Evolutionary conservation across 2,888 invertebrate species (phyloP).

Genomic region (Drosophila macrospina): DNA sequence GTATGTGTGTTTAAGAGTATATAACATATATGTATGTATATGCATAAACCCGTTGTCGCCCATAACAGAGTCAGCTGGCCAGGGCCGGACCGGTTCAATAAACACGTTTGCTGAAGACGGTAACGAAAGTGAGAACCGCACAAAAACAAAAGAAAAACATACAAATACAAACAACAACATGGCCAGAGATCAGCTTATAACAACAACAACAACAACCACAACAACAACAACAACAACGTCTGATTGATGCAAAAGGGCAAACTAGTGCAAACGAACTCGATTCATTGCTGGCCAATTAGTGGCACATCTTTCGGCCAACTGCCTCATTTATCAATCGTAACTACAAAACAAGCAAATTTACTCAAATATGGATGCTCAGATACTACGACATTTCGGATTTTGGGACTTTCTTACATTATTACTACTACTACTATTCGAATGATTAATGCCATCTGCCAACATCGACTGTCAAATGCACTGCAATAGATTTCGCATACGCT

Average conservation of each 20-base stretch:
- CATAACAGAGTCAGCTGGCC: constrained; percentile 54
- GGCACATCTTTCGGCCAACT: constrained; percentile 40
- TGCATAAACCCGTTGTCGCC: constrained; percentile 23
- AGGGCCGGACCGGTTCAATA: constrained; percentile 59
- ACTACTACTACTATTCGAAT: constrained; percentile 10
- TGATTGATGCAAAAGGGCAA: constrained; percentile 45
- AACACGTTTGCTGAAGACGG: constrained; percentile 39
- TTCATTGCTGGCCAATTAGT: constrained; percentile 52
- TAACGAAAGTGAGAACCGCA: constrained; percentile 70
- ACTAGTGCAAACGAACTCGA: constrained; percentile 39
- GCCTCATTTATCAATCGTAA: constrained; percentile 66
- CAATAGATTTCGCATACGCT: constrained; percentile 32
- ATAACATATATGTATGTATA: neutral
- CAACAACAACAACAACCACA: neutral
- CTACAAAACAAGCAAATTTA: constrained; percentile 60
- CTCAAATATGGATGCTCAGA: too few relatives aligned
- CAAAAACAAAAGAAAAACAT: constrained; percentile 10
- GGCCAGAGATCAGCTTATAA: constrained; percentile 2
- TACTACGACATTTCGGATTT: constrained; percentile 7
- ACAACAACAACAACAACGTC: neutral
- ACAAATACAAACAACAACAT: constrained; percentile 5
- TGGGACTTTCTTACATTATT: constrained; percentile 14
- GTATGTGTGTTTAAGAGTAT: neutral
- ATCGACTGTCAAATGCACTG: neutral
- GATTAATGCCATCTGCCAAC: constrained; percentile 8